phyloP scores from a whole-genome alignment of 2,797 vertebrate species.

The Danio kyathit region DNA sequence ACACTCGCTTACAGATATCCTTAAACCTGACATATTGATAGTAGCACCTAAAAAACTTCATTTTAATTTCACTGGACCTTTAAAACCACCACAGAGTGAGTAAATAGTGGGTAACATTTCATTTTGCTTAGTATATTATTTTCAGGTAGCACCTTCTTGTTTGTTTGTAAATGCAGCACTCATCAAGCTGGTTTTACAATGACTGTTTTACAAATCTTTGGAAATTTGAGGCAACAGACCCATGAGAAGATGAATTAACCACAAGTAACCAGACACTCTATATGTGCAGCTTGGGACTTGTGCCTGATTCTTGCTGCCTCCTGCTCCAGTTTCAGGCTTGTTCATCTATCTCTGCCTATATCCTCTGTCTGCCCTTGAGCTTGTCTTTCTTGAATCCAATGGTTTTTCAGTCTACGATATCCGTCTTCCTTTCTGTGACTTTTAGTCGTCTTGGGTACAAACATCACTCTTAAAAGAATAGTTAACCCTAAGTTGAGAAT shows the following conservation, averaged over 20 bases:
- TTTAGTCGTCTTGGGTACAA: background rate
- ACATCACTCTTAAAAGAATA: background rate
- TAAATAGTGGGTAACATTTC: too few relatives aligned
- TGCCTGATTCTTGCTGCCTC: slow-evolving; percentile 21
- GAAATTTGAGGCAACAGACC: background rate
- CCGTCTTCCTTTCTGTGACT: background rate
- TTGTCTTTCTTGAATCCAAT: slow-evolving; percentile 10
- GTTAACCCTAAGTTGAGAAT: too few relatives aligned
- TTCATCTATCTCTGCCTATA: slow-evolving; percentile 28
- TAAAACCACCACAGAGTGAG: too few relatives aligned
- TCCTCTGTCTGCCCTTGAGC: slow-evolving; percentile 40
- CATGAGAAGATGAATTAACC: slow-evolving; percentile 28
- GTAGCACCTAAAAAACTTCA: too few relatives aligned
- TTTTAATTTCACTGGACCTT: too few relatives aligned
- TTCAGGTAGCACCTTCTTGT: background rate
- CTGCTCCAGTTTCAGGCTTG: slow-evolving; percentile 31
- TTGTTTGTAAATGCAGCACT: background rate
- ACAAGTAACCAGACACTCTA: slow-evolving; percentile 17
- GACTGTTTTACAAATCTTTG: background rate
- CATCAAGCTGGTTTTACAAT: background rate
- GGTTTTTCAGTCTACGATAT: background rate
- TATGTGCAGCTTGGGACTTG: slow-evolving; percentile 21
- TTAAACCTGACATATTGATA: too few relatives aligned
- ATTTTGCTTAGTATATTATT: background rate
- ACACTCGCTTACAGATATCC: too few relatives aligned